Evolutionary conservation across 1,140 invertebrate species (phyloP), one percentile per base, ranked within the genome.

Genomic region (Epicauta chinensis): DNA sequence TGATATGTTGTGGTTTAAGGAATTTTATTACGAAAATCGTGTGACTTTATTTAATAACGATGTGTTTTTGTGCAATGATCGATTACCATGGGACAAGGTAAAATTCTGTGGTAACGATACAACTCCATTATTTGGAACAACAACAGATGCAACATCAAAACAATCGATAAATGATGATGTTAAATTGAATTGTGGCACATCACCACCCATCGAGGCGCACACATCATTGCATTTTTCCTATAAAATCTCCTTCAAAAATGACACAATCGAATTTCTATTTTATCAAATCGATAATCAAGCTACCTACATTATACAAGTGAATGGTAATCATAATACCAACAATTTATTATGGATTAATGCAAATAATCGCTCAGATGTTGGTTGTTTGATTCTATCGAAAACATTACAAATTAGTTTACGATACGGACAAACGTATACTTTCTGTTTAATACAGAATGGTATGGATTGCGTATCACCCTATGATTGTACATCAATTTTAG

Each of bases 1-100:
- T 41, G 15, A 39, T n/a, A 40, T 59, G 32, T 9, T 31, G n/a
- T 58, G 56, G 56, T 44, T 58, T 9, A 51, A 47, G 32, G 37
- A 52, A 11, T 45, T 53, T 29, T 53, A 14, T 10, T 17, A 12
- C 14, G 17, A 58, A 3, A 35, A 16, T 23, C 23, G 4, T 23
- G 7, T 23, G 23, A 23, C 4, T n/a, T 41, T 41, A 23, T 41
- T 41, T 41, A n/a, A 2, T 2, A 23, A 41, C 10, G 3, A 16
- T 41, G 39, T 16, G 12, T n/a, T 23, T 12, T 16, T 16, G 7
- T 23, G 23, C 23, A 23, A 23, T 7, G 23, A 41, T 16, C 15
- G 23, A 17, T 16, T 16, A 41, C 16, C 13, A 1, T 41, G 16
- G 38, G 1, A 13, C 12, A 16, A 55, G 0, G 34, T 50, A 14